Evolutionary conservation across 2,888 invertebrate species (phyloP), one percentile per base, ranked within the genome.

Genomic region (Lissonota sp.): DNA sequence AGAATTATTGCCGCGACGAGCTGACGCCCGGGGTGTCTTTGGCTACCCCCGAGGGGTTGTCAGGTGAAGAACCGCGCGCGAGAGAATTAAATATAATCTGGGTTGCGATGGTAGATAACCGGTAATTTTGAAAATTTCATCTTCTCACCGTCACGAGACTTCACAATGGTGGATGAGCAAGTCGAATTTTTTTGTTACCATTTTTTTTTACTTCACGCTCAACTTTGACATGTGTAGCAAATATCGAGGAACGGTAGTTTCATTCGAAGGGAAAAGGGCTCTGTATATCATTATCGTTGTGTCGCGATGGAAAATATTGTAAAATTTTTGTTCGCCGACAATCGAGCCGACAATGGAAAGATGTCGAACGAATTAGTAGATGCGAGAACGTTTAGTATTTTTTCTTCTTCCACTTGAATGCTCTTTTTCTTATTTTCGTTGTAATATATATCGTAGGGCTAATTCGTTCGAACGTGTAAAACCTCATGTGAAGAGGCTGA

Each of bases 1-100:
- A 82, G 81, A 82, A 79, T 82, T 82, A 82, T 82, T 75, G 74
- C 81, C 81, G 75, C 71, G 78, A 82, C 81, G 81, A 79, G 78
- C 81, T 82, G 71, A 77, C 78, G 78, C 78, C 78, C 62, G 71
- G 62, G 26, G 73, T 74, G 74, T 71, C 71, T 67, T 77, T 75
- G 58, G 58, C 69, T 71, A 46, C 26, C 49, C 39, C 40, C n/a
- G 57, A 40, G 71, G 71, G 62, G 66, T 78, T 71, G 60, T 53
- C 66, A 79, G 74, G 67, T 79, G 74, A 75, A 37, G 42, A 80
- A 67, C 57, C 55, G 26, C 51, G 26, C 51, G 12, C 53, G 51
- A 71, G 58, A 64, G 40, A 51, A 64, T 26, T 26, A 64, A 67
- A 66, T 58, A 60, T 74, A 70, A 67, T 60, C 66, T 16, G 26